These are phyloP conservation scores for Acrobasis consociella DNA, from an alignment of 2,888 invertebrate genomes.

Conservation along the genomic window DNA sequence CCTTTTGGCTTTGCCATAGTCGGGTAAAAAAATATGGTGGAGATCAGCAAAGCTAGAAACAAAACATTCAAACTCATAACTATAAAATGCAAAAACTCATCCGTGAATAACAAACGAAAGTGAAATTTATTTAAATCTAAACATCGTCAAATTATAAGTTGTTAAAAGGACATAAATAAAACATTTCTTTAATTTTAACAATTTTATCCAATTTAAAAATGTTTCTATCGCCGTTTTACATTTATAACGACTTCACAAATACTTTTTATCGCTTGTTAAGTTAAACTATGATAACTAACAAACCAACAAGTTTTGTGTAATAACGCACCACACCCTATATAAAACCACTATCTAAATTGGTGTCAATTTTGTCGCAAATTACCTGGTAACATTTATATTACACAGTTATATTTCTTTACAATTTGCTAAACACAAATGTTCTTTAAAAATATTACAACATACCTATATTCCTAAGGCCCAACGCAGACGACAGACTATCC, in stretches of 20 bases:
- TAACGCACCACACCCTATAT: neutral
- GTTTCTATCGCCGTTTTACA: constrained; percentile 1
- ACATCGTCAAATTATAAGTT: neutral
- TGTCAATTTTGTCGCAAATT: neutral
- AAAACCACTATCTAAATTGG: neutral
- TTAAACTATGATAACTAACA: neutral
- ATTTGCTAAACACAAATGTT: no score
- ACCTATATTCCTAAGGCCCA: no score
- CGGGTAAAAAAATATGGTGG: no score
- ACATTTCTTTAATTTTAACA: neutral
- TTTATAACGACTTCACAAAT: neutral
- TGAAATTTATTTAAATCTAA: neutral
- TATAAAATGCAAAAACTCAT: neutral
- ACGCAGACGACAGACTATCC: no score
- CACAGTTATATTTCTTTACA: no score
- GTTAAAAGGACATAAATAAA: constrained; percentile 8
- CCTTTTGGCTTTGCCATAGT: no score
- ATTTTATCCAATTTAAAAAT: neutral
- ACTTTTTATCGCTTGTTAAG: neutral
- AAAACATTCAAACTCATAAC: no score
- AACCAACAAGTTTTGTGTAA: neutral
- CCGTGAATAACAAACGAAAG: neutral
- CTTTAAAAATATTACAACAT: no score
- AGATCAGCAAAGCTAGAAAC: no score
- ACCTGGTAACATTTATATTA: neutral